phyloP scores from a whole-genome alignment of 1,140 invertebrate species.

The Pteromalus puparum region DNA sequence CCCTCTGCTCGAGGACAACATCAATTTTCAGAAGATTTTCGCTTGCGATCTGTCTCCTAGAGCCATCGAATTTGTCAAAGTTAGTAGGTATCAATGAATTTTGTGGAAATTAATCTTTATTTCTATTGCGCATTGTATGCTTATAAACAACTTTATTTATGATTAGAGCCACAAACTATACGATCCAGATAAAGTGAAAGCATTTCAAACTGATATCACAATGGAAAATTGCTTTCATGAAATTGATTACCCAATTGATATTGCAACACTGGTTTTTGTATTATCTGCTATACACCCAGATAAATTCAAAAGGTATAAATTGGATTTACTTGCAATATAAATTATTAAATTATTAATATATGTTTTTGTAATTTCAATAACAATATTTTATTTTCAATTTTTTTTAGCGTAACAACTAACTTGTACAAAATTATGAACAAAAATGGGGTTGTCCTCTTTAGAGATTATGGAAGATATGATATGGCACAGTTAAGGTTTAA shows the following conservation, averaged over 20 bases:
- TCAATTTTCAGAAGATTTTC: constrained; percentile 84
- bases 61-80: constrained; percentile 92
- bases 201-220: constrained; percentile 86
- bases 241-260: constrained; percentile 78
- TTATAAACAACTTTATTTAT: constrained; percentile 28
- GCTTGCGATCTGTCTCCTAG: constrained; percentile 96
- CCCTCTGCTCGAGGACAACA: constrained; percentile 90
- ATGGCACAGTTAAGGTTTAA: constrained; percentile 97
- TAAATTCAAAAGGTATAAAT: constrained; percentile 79
- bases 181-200: constrained; percentile 80
- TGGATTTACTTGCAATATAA: not conserved
- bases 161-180: constrained; percentile 75
- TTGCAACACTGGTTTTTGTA: constrained; percentile 87
- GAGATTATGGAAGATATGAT: constrained; percentile 99
- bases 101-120: constrained; percentile 5
- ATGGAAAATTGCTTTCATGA: constrained; percentile 78
- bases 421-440: constrained; percentile 83
- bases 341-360: constrained; percentile 23
- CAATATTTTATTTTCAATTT: not conserved
- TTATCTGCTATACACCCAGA: constrained; percentile 86
- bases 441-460: constrained; percentile 90
- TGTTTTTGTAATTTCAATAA: constrained; percentile 28
- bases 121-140: not conserved
- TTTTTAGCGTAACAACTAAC: constrained; percentile 79
- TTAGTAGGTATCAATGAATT: constrained; percentile 71